Evolutionary conservation across 2,113 vertebrate genomes (phyloP).

Genomic region (Colius striatus): DNA sequence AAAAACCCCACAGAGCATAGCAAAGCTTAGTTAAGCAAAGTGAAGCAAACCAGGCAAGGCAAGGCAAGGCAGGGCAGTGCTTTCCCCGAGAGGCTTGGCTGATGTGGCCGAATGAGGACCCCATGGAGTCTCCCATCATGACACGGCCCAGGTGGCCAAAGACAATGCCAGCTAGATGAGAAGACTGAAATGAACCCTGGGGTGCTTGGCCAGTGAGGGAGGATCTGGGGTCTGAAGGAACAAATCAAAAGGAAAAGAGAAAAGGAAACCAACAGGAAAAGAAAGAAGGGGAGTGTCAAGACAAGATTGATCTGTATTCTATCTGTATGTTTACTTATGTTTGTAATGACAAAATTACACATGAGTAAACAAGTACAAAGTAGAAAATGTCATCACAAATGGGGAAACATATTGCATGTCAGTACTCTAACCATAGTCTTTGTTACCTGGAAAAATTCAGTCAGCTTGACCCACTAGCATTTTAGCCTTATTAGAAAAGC

Average conservation of each 20-base stretch:
- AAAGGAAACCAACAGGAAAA: background rate
- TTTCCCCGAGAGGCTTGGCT: too few species aligned
- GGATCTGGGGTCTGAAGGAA: background rate
- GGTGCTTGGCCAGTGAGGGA: too few species aligned
- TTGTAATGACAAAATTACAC: slow-evolving; percentile 4
- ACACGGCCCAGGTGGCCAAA: too few species aligned
- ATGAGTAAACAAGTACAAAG: background rate
- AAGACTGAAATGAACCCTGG: too few species aligned
- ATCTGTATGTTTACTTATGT: background rate
- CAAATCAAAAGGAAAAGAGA: background rate
- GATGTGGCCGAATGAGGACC: too few species aligned
- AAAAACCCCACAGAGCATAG: too few species aligned
- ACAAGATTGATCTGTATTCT: background rate
- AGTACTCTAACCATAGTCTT: background rate
- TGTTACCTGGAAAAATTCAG: background rate
- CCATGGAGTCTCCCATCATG: too few species aligned
- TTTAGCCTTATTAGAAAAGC: background rate
- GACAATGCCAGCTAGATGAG: too few species aligned
- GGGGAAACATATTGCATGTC: background rate
- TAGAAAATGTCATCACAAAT: background rate
- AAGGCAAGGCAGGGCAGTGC: too few species aligned
- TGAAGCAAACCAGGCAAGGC: too few species aligned
- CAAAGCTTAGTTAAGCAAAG: too few species aligned
- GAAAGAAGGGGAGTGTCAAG: background rate
- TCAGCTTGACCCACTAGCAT: background rate